These are phyloP conservation scores for Hoplostethus atlanticus DNA, from an alignment of 2,797 vertebrate genomes.

Conservation along the genomic window DNA sequence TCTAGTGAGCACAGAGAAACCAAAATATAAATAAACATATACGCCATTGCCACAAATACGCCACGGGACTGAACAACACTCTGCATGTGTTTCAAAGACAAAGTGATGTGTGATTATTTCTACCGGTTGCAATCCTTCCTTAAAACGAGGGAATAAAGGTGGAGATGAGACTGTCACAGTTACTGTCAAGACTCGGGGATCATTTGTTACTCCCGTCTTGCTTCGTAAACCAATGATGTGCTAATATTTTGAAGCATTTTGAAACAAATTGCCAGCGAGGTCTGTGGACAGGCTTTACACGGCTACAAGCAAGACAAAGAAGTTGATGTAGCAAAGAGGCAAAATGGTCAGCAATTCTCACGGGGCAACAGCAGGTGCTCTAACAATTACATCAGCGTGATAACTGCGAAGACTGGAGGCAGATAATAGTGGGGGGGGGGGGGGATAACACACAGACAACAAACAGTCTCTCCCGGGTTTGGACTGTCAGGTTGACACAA, in stretches of 20 bases:
- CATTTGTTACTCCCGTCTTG: neutral
- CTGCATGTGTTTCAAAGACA: too few species aligned
- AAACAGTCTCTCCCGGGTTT: conserved; percentile 21
- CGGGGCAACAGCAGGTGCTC: conserved; percentile 9
- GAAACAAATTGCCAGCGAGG: neutral
- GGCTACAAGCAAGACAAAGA: neutral
- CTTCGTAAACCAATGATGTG: neutral
- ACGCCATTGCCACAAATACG: too few species aligned
- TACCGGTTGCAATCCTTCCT: neutral
- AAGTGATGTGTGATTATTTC: neutral
- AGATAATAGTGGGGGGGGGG: conserved; percentile 18
- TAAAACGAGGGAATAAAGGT: neutral
- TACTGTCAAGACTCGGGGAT: too few species aligned
- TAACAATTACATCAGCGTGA: conserved; percentile 16
- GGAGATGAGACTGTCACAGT: neutral
- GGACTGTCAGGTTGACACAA: conserved; percentile 50
- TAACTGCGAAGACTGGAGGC: conserved; percentile 7
- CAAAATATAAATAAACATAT: too few species aligned
- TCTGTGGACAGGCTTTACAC: neutral
- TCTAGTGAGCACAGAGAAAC: too few species aligned
- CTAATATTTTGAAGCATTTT: neutral
- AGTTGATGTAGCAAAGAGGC: conserved; percentile 1
- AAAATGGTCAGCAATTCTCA: neutral
- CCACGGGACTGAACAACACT: too few species aligned
- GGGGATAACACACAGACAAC: conserved; percentile 37